Evolutionary conservation across 2,113 vertebrate genomes (phyloP).

Genomic region (Columbina picui): DNA sequence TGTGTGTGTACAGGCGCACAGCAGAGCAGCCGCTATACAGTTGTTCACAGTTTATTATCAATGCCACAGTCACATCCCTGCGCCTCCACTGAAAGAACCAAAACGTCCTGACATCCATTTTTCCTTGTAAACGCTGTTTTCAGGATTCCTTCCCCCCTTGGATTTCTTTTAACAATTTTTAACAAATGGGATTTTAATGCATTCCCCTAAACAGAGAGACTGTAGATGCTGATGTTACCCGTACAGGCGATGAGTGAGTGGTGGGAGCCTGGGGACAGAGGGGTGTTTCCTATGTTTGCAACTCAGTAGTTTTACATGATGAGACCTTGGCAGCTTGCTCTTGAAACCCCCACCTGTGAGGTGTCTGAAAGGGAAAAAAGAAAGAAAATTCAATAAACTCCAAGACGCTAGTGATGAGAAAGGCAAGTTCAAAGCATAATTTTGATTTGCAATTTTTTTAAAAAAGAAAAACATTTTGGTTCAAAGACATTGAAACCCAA

Average conservation of each 20-base stretch:
- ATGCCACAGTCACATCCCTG: not conserved
- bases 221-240: not conserved
- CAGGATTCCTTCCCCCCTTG: not conserved
- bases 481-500: not conserved
- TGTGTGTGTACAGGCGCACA: fast-evolving
- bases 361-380: not conserved
- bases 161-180: not conserved
- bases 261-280: not conserved
- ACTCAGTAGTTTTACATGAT: not conserved
- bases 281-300: not conserved
- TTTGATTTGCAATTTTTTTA: not conserved
- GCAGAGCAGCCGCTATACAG: not conserved
- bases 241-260: not conserved
- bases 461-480: not conserved
- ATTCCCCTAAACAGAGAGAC: not conserved
- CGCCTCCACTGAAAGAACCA: not conserved
- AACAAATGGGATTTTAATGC: not conserved
- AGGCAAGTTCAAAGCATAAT: not conserved
- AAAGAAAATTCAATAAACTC: not conserved
- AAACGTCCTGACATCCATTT: not conserved
- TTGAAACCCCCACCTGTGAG: not conserved
- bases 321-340: not conserved
- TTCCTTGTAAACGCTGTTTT: not conserved
- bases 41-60: fast-evolving
- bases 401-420: not conserved